Base-by-base conservation (phyloP, 2,797 vertebrate genomes). In the Pangasius krempfi region DNA sequence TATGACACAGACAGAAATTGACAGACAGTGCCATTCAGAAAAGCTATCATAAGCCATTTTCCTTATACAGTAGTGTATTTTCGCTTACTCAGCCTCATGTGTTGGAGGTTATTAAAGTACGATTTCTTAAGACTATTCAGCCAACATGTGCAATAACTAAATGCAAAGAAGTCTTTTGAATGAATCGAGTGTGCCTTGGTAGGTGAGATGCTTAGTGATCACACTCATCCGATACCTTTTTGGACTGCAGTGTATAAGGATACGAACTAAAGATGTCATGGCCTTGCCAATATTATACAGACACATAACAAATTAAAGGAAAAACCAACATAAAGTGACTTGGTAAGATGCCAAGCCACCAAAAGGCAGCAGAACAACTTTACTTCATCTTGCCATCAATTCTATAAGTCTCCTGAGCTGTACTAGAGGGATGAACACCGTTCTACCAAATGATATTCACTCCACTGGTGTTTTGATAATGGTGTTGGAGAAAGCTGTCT, bases 1-100 rank as follows among this genome's bases (percentile, higher is more conserved):
- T 94, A 33, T 30, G 3, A 58, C 50, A 75, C 56, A 86, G 2
- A 85, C 22, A 81, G 40, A 75, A 60, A 84, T 22, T 0, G 30
- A 83, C 27, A 81, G 56, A 30, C 83, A 60, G 60, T 40, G 56
- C 2, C 8, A 20, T 50, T 22, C 27, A 30, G 44, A 66, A 68
- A 62, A 27, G 37, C 6, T n/a, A 4, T n/a, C 13, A 20, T 1
- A 25, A 18, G n/a, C 50, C 50, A n/a, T 54, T 79, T 54, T 20
- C 6, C 76, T 79, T 79, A 54, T 27, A 22, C 56, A 60, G 79
- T 16, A 62, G 22, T 27, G 27, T 33, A 9, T 76, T 10, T 73
- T 22, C 3, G 6, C 22, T 44, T 5, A 9, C 40, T 82, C 58
- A 27, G 22, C 9, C 22, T 84, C 37, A 18, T 47, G 25, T 30